Percentiles rank a stretch among this genome's conserved stretches.
Evolutionary conservation across 2,113 vertebrate species (phyloP).

Genomic region (Isichthys henryi): DNA sequence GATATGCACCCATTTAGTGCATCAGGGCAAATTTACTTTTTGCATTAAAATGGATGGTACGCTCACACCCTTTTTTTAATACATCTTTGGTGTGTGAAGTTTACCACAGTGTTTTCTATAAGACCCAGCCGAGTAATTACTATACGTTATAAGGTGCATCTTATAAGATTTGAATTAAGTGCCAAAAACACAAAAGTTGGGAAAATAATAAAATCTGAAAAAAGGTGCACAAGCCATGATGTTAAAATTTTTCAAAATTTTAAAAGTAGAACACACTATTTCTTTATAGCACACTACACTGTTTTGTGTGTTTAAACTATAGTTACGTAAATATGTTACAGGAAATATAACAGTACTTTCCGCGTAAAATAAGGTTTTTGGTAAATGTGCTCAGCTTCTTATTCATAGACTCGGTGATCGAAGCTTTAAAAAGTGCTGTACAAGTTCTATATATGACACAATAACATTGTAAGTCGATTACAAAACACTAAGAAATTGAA

Average conservation of each 20-base stretch:
- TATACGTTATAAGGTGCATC: not conserved
- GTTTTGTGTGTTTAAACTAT: not conserved
- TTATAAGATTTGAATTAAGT: not conserved
- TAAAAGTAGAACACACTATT: not conserved
- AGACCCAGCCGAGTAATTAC: not conserved
- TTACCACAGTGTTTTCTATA: not conserved
- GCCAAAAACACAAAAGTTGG: not conserved
- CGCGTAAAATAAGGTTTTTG: not conserved
- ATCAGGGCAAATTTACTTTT: not conserved
- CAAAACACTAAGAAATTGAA: not conserved
- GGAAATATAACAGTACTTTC: not conserved
- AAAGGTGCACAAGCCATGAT: not conserved
- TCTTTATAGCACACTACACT: not conserved
- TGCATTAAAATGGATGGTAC: not conserved
- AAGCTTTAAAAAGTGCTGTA: not conserved
- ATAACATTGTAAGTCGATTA: not conserved
- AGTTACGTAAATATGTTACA: not conserved
- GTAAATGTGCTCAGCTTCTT: not conserved
- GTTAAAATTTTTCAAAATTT: not conserved
- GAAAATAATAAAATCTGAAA: not conserved
- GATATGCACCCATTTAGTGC: not conserved
- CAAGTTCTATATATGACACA: not conserved
- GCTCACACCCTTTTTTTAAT: not conserved
- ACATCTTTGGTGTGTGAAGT: not conserved
- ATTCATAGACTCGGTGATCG: not conserved